phyloP scores from a whole-genome alignment of 2,888 invertebrate species.

The Gymnoscelis rufifasciata region DNA sequence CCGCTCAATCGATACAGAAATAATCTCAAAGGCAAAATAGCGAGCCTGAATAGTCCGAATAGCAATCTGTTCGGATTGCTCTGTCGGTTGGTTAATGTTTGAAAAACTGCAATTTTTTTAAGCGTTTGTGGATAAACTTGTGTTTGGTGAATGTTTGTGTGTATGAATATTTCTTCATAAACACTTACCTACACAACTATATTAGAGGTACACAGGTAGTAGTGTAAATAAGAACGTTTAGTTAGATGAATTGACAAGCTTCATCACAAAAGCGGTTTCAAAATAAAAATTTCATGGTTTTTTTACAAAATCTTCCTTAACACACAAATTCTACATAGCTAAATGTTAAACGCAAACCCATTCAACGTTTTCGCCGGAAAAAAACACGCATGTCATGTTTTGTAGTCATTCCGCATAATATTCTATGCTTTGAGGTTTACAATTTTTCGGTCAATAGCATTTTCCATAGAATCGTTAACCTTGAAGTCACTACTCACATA shows the following conservation, averaged over 20 bases:
- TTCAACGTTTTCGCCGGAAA: background rate
- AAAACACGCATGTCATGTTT: conserved; percentile 1
- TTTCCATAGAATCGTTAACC: conserved; percentile 23
- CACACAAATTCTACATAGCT: too few species aligned
- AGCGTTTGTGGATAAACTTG: too few species aligned
- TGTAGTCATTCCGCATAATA: background rate
- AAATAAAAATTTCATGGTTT: too few species aligned
- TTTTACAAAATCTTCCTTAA: too few species aligned
- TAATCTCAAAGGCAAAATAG: background rate
- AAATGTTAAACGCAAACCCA: background rate
- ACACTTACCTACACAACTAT: too few species aligned
- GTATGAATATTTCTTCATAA: too few species aligned
- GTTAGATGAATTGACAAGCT: too few species aligned
- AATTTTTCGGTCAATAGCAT: conserved; percentile 13
- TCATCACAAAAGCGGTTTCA: too few species aligned
- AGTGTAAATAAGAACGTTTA: too few species aligned
- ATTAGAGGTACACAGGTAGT: too few species aligned
- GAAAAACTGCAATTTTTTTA: background rate
- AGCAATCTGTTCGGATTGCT: background rate
- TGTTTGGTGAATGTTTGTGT: too few species aligned
- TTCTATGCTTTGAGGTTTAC: conserved; percentile 1
- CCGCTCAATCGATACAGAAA: background rate
- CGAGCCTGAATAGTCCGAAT: background rate
- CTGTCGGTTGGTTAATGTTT: background rate
- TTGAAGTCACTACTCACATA: conserved; percentile 20